These are phyloP conservation scores for Rhingia campestris DNA, from an alignment of 2,888 invertebrate genomes.

Conservation along the genomic window DNA sequence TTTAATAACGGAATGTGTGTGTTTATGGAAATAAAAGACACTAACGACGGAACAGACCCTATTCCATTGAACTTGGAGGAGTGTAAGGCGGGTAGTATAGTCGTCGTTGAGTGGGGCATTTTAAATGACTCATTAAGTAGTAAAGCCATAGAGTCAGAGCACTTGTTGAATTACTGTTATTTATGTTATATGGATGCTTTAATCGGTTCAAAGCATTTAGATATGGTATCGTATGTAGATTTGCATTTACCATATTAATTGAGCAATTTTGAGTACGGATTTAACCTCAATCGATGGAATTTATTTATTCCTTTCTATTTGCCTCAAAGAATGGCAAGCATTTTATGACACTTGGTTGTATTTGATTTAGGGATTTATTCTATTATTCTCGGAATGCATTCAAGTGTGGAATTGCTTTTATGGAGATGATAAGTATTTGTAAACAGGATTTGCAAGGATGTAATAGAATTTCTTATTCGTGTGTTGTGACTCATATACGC, in stretches of 20 bases:
- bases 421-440: background rate
- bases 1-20: constrained; percentile 18
- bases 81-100: background rate
- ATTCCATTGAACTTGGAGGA: background rate
- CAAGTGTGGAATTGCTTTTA: background rate
- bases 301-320: background rate
- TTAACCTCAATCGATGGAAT: background rate
- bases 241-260: too few relatives aligned
- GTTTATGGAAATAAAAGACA: constrained; percentile 4
- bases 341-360: background rate
- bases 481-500: too few relatives aligned
- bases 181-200: background rate
- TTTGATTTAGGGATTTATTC: background rate
- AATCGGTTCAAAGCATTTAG: too few relatives aligned
- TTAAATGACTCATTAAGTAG: constrained; percentile 54
- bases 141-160: constrained; percentile 30
- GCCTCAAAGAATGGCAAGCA: background rate
- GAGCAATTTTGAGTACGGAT: background rate
- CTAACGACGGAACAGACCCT: background rate
- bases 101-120: constrained; percentile 20
- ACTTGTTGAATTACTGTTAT: constrained; percentile 57
- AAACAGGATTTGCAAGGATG: background rate
- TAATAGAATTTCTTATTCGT: background rate
- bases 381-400: background rate
- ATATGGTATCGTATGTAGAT: too few relatives aligned